Base-by-base conservation (phyloP, 2,888 invertebrate genomes). In the Cartodere bifasciata region DNA sequence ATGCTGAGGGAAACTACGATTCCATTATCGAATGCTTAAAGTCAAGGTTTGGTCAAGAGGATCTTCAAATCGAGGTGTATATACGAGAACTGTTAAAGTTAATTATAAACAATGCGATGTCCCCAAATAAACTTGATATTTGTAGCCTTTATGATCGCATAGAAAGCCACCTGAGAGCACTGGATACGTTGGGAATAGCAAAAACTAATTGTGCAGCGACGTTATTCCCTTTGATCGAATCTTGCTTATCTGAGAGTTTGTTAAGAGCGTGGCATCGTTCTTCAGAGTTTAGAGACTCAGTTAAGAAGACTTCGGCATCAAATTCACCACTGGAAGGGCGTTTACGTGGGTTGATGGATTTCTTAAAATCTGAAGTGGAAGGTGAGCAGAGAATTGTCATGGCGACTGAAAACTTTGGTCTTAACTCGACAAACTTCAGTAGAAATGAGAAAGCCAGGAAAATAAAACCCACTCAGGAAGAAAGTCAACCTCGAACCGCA, bases 31-130 rank as follows among this genome's bases (percentile, higher is more conserved):
- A 44, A 13, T 31, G 37, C 32, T 34, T 45, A 22, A 43, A 41
- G 38, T 40, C 36, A 28, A 32, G 48, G 16, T 51, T 52, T 34
- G 47, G 47, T 12, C 37, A 42, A 24, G 44, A 48, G 11, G 47
- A 49, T 16, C 24, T 52, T 9, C 39, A 47, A 16, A 39, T 48
- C 10, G 51, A 52, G 29, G 43, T 47, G 10, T 48, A 51, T 32
- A 42, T 48, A 3, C 28, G 50, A 11, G 49, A 53, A 29, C 26
- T 52, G 6, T 28, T 53, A 14, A 41, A 42, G 25, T 22, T 53
- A 16, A 41, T 52, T 11, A 25, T 52, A 7, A 39, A 40, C 13
- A 47, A 44, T 23, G 28, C 41, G 13, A 5, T 31, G 9, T 32
- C 33, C 9, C 16, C 24, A n/a, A 30, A 32, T 13, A 41, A 35